Conservation (phyloP, 2,113 vertebrate genomes). For the Axis porcinus region DNA sequence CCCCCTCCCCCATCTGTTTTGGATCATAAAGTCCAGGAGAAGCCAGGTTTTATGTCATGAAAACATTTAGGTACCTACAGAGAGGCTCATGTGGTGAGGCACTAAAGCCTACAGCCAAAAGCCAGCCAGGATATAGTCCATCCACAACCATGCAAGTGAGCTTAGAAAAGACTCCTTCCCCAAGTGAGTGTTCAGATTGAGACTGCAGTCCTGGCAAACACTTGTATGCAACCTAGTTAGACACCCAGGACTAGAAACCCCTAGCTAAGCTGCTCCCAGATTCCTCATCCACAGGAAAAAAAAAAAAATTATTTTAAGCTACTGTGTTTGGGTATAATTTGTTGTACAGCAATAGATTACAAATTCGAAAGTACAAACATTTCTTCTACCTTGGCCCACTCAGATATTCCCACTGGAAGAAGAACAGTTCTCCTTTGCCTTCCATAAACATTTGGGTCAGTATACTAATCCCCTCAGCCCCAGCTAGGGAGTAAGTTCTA, state of each 20-base stretch:
- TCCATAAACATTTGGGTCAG: background rate
- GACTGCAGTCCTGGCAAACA: background rate
- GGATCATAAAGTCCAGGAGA: background rate
- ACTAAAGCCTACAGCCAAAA: background rate
- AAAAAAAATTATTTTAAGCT: background rate
- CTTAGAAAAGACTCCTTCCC: background rate
- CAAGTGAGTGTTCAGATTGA: background rate
- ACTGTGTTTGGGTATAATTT: background rate
- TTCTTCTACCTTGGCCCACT: background rate
- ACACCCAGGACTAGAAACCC: background rate
- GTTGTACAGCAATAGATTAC: background rate
- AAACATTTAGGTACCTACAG: background rate
- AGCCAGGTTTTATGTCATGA: background rate
- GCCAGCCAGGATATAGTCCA: background rate
- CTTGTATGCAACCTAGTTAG: background rate
- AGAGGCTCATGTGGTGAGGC: background rate
- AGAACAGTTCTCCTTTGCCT: background rate
- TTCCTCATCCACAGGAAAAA: background rate
- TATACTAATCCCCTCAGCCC: background rate
- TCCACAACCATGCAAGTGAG: background rate
- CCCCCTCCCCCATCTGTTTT: background rate
- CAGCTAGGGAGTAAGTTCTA: background rate
- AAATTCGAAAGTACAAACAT: background rate
- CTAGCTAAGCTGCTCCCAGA: background rate
- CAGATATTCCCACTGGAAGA: background rate